phyloP scores from a whole-genome alignment of 2,797 vertebrate genomes.

The Stomatorhinus walkeri region DNA sequence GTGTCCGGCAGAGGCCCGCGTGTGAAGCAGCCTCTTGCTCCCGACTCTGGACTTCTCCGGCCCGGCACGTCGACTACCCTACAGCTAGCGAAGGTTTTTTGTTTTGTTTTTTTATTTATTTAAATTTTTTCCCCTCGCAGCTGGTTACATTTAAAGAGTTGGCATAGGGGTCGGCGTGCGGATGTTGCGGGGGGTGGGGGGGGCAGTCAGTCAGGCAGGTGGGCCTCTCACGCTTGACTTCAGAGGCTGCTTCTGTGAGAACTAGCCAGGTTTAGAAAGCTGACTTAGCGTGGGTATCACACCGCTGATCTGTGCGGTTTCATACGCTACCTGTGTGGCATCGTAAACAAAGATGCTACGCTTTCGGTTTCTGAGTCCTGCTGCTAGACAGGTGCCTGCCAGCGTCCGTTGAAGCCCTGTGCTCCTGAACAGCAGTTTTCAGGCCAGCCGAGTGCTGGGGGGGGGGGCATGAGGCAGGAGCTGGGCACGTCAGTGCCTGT shows the following conservation, averaged over 20 bases:
- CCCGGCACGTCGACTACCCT: no score
- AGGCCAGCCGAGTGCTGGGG: neutral
- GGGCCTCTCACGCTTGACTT: neutral
- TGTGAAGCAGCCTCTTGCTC: conserved; percentile 49
- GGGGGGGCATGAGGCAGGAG: neutral
- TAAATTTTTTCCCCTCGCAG: neutral
- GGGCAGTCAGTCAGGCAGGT: no score
- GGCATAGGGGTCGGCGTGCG: neutral
- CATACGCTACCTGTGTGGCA: neutral
- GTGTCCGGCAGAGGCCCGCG: conserved; percentile 46
- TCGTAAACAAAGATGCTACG: neutral
- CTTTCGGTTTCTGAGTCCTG: neutral
- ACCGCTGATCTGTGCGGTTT: neutral
- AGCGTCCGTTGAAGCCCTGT: neutral
- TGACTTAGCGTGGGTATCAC: neutral
- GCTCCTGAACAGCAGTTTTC: neutral
- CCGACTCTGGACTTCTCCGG: conserved; percentile 36
- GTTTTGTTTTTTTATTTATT: no score
- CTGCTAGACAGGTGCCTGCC: neutral
- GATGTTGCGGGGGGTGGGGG: neutral
- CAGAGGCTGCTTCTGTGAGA: neutral
- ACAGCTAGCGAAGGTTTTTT: no score
- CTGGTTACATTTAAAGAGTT: neutral
- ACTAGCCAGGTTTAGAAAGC: neutral
- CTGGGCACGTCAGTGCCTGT: conserved; percentile 5